Conservation (phyloP, 2,797 vertebrate species). For the Notolabrus celidotus region DNA sequence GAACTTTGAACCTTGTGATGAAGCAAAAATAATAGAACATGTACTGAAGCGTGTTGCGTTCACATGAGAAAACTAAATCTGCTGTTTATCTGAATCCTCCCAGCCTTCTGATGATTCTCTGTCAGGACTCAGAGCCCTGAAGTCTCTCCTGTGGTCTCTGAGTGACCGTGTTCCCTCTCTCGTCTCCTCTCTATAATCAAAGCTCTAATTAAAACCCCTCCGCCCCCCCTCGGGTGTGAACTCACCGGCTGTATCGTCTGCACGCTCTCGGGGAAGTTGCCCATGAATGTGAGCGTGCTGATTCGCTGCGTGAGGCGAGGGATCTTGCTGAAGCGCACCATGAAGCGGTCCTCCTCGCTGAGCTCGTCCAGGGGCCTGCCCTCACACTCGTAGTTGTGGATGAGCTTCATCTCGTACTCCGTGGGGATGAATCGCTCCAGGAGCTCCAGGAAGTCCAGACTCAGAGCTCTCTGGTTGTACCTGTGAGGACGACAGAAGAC, state of each 20-base stretch:
- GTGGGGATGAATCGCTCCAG: conserved; percentile 94
- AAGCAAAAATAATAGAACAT: too few relatives aligned
- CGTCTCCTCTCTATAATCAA: too few relatives aligned
- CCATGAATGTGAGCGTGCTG: conserved; percentile 93
- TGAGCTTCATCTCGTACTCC: conserved; percentile 89
- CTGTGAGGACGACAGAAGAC: conserved; percentile 64
- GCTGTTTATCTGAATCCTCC: too few relatives aligned
- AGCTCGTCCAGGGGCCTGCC: conserved; percentile 88
- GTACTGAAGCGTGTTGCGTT: too few relatives aligned
- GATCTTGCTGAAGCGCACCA: conserved; percentile 93
- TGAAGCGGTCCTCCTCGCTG: conserved; percentile 93
- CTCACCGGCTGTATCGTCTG: conserved; percentile 91
- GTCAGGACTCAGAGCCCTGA: too few relatives aligned
- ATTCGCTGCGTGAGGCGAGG: conserved; percentile 89
- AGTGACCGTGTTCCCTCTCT: too few relatives aligned
- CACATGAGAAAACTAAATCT: too few relatives aligned
- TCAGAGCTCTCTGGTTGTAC: conserved; percentile 90
- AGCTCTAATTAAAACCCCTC: too few relatives aligned
- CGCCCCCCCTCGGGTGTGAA: background rate
- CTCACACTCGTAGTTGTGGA: conserved; percentile 88
- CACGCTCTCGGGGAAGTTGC: conserved; percentile 90
- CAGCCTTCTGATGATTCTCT: too few relatives aligned
- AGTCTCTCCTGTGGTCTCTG: too few relatives aligned
- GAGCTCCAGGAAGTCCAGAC: conserved; percentile 94
- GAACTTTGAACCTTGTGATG: too few relatives aligned